phyloP scores from a whole-genome alignment of 2,113 vertebrate species.

The Alces alces region DNA sequence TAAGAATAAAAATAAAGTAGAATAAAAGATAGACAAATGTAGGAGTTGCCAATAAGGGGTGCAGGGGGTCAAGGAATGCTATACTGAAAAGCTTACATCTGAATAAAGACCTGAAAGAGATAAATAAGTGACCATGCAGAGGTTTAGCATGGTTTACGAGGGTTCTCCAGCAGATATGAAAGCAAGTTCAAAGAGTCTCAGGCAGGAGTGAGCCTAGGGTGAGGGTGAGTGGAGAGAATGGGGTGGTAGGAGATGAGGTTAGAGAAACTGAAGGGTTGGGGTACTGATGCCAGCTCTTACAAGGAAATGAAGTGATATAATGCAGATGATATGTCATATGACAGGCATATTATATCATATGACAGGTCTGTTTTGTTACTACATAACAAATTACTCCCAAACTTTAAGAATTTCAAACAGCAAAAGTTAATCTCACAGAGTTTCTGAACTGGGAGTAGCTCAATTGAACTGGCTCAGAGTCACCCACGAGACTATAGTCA shows the following conservation, averaged over 20 bases:
- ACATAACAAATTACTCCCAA: conserved; percentile 8
- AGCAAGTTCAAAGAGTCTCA: background rate
- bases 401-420: background rate
- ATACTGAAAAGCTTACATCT: background rate
- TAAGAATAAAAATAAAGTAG: conserved; percentile 33
- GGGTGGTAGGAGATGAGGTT: background rate
- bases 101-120: background rate
- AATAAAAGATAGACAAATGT: background rate
- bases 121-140: background rate
- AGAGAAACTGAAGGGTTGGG: background rate
- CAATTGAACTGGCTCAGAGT: background rate
- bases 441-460: background rate
- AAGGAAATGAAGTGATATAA: conserved; percentile 5
- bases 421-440: background rate
- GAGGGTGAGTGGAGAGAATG: background rate
- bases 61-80: background rate
- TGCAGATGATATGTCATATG: background rate
- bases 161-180: background rate
- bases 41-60: background rate
- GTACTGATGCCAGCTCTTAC: background rate
- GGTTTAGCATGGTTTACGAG: background rate
- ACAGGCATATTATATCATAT: background rate
- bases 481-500: background rate
- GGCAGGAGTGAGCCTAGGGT: background rate
- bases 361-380: background rate